Conservation (phyloP, 2,888 invertebrate genomes). For the Pinctada fucata region DNA sequence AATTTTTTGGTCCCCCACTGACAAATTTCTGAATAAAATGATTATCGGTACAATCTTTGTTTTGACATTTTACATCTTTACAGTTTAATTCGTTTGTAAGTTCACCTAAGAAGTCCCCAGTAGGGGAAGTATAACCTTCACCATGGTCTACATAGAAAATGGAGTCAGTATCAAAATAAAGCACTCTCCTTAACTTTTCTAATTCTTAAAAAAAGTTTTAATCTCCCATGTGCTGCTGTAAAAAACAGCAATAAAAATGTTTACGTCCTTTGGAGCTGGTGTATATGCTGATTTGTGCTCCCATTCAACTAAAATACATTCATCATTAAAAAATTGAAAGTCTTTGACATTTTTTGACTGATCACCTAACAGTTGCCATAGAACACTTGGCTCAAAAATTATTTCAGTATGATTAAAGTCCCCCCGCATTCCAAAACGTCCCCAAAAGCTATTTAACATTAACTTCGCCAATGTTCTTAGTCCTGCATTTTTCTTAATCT, state of each 20-base stretch:
- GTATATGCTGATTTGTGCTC: too few species aligned
- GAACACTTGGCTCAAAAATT: too few species aligned
- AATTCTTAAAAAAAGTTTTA: background rate
- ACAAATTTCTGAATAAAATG: constrained; percentile 56
- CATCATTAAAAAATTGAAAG: too few species aligned
- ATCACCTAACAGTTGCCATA: background rate
- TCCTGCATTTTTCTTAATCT: constrained; percentile 26
- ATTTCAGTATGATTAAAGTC: too few species aligned
- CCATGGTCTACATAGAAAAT: background rate
- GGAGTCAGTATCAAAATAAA: constrained; percentile 6
- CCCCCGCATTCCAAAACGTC: background rate
- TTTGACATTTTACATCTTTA: too few species aligned
- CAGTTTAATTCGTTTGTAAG: background rate
- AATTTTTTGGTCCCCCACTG: constrained; percentile 30
- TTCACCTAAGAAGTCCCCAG: background rate
- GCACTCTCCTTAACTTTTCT: background rate
- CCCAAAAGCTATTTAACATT: background rate
- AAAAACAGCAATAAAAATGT: background rate
- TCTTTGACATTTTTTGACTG: too few species aligned
- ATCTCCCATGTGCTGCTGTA: background rate
- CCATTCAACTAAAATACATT: too few species aligned
- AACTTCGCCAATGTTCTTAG: constrained; percentile 10
- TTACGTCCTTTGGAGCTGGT: too few species aligned
- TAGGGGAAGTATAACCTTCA: background rate
- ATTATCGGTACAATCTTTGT: background rate